Base-by-base conservation (phyloP, 2,113 vertebrate species). In the Neogale vison region DNA sequence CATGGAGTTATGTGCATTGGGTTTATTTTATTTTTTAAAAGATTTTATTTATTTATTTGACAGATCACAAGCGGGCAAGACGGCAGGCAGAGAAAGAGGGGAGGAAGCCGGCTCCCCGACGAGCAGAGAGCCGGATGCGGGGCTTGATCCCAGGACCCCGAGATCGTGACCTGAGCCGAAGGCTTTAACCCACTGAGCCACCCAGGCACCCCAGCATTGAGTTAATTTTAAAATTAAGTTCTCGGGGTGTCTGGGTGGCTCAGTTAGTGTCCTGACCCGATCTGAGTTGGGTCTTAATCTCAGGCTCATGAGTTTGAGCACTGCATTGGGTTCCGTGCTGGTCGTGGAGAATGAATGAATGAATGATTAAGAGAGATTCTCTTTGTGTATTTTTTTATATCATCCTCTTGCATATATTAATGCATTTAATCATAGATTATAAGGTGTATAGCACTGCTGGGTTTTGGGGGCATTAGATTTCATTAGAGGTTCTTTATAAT, bases 351-450 rank as follows among this genome's bases (percentile, higher is more conserved):
- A 63, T 65, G 29, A 65, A 31, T 65, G 29, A 63, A 31, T 31
- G 61, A 65, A 14, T 31, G 61, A 65, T 31, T 31, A 18, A 55
- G 5, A 52, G 17, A 9, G 29, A 9, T 79, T 88, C 47, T 86
- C 65, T 97, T 97, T 95, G 14, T 79, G n/a, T 95, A 2, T 86
- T 79, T 85, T 95, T 80, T 90, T 71, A 77, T 95, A 71, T 97
- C 90, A 96, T 96, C 93, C 85, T 74, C 96, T 98, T 98, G 96
- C 97, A 61, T 97, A 61, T 90, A 95, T 97, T 95, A 96, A 76
- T 86, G 63, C 36, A 61, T 8, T 77, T 96, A 97, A 92, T 98
- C 76, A 93, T n/a, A 61, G 72, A 83, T 95, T 96, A 93, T 98
- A 18, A 65, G 29, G 65, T 69, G 9, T 34, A 23, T 4, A 57